Conservation (phyloP, 2,888 invertebrate species). For the Megaustenia siamemsis region DNA sequence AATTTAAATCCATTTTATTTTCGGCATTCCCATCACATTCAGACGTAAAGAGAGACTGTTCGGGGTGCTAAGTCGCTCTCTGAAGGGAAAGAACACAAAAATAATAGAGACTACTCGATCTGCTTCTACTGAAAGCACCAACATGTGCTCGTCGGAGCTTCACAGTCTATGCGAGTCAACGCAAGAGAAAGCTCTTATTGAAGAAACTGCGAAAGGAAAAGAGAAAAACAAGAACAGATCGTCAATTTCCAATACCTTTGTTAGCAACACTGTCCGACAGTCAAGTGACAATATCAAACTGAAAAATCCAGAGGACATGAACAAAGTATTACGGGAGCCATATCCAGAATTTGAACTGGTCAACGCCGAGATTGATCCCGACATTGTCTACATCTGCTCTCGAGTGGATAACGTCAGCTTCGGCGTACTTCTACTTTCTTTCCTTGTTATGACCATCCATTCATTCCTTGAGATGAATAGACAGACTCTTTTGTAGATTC, state of each 20-base stretch:
- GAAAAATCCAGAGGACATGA: background rate
- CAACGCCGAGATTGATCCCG: constrained; percentile 35
- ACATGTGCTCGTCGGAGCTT: constrained; percentile 29
- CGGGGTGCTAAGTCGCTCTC: background rate
- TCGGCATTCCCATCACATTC: constrained; percentile 29
- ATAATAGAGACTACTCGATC: background rate
- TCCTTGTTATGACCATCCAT: constrained; percentile 29
- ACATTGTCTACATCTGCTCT: constrained; percentile 27
- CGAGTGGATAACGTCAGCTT: constrained; percentile 29
- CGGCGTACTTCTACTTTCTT: constrained; percentile 3
- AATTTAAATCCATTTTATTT: constrained; percentile 36
- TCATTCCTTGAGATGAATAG: constrained; percentile 29
- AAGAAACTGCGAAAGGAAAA: background rate
- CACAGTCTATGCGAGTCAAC: constrained; percentile 27
- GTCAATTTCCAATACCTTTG: too few relatives aligned
- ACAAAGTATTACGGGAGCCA: background rate
- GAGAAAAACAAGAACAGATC: background rate
- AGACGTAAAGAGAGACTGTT: constrained; percentile 2
- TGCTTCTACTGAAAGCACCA: constrained; percentile 6
- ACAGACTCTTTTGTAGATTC: background rate
- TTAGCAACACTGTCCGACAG: background rate
- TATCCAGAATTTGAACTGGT: constrained; percentile 6
- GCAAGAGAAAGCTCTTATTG: background rate
- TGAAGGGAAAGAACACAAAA: background rate
- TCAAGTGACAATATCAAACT: background rate